Base-by-base conservation (phyloP, 2,797 vertebrate species). In the Garrulus glandarius region DNA sequence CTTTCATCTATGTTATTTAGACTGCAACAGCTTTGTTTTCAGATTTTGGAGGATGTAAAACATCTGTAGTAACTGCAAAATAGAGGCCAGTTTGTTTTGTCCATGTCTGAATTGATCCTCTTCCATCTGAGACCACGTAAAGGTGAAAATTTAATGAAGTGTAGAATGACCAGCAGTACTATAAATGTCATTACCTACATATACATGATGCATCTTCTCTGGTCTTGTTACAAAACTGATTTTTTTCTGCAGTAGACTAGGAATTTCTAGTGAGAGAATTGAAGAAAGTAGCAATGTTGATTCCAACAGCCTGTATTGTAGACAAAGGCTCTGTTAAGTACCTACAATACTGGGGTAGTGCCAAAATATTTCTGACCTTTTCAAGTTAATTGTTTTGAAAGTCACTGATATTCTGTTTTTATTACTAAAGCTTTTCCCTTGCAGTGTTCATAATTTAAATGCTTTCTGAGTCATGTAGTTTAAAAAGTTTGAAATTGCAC, bases 291-390 rank as follows among this genome's bases (percentile, higher is more conserved):
- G 47, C 39, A 69, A 53, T 37, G 61, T 81, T 63, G 44, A 63
- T 83, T 95, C 65, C 72, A 89, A 20, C 71, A 72, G n/a, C 24
- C 30, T 87, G 41, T 21, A 61, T 68, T 72, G 91, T 49, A 86
- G 29, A 64, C 32, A 91, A 69, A 78, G 37, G 10, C 57, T 91
- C 49, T 84, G 34, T 26, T 88, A 79, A 70, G 56, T 84, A 63
- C 36, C n/a, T 60, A 47, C 32, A 60, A 4, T 59, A 46, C 9
- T 16, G 15, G 30, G 43, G 11, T 64, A 74, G 8, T 92, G 68
- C 59, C 81, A 89, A 89, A 92, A 82, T 84, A 87, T 87, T 89
- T 92, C 88, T 94, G 78, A 93, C 50, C 53, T 92, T 94, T 93
- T 68, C 41, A 83, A 56, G 24, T 53, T 84, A 78, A 75, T 93